Evolutionary conservation across 2,113 vertebrate genomes (phyloP), one percentile per base, ranked within the genome.

Genomic region (Pollachius pollachius): DNA sequence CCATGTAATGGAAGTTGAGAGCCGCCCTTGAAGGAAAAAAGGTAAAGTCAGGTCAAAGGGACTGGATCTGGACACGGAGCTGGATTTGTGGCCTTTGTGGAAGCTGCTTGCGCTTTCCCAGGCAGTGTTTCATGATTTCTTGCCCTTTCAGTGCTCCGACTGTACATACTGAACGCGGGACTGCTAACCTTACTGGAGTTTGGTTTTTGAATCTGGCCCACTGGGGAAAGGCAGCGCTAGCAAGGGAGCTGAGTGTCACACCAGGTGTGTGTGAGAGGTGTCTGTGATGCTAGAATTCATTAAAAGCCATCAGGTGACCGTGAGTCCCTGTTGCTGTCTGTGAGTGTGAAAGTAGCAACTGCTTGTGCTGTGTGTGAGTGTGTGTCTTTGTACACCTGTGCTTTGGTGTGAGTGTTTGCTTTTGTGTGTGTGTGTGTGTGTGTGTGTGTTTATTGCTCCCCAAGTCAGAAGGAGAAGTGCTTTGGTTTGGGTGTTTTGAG

Each of bases 241-340:
- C 65, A 60, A 57, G 48, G 65, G 69, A 59, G 64, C 79, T 72
- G 73, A 58, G n/a, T 74, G 62, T 56, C 6, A 59, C 75, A 67
- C 67, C 85, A 84, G 75, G 74, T 87, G 85, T 78, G 70, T 69
- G 67, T 85, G 81, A 81, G 75, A 75, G 82, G 74, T 79, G 65
- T 77, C 13, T 81, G 71, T 69, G 81, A 9, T 48, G 41, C 41
- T 13, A 77, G 71, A 59, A 65, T 77, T 66, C 64, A 70, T 80
- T 81, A 64, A 65, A 71, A 25, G 74, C 72, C 30, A 68, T 64
- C 66, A 41, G 70, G 30, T 68, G 63, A 77, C 70, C 58, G 60
- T 63, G 54, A 72, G 69, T 57, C 72, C 57, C 69, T 16, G 21
- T 17, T 23, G 64, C 54, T 57, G 54, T 66, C 19, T 67, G 63